Evolutionary conservation across 2,797 vertebrate species (phyloP).

Genomic region (Microctenopoma lineatum): DNA sequence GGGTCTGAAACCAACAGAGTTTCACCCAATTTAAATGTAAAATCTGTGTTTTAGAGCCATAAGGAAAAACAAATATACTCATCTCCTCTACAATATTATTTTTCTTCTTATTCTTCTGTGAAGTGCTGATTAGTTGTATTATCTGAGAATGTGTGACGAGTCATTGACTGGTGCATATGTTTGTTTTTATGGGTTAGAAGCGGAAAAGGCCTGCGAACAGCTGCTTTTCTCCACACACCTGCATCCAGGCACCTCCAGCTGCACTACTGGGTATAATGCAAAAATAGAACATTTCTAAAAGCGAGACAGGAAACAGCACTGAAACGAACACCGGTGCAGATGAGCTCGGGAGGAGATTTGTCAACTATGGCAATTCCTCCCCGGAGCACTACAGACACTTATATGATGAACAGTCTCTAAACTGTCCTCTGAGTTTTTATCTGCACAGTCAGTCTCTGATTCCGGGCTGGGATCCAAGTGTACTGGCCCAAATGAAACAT

Average conservation of each 20-base stretch:
- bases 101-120: background rate
- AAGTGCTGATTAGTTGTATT: slow-evolving; percentile 3
- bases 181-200: slow-evolving; percentile 1
- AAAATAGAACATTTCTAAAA: slow-evolving; percentile 33
- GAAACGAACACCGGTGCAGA: slow-evolving; percentile 42
- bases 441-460: slow-evolving; percentile 59
- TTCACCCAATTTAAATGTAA: background rate
- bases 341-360: slow-evolving; percentile 70
- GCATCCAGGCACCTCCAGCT: slow-evolving; percentile 23
- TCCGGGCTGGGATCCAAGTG: slow-evolving; percentile 63
- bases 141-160: slow-evolving; percentile 3
- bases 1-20: background rate
- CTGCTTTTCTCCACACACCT: slow-evolving; percentile 15
- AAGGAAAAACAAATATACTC: background rate
- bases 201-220: background rate
- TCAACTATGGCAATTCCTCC: slow-evolving; percentile 70
- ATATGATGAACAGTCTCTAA: slow-evolving; percentile 75
- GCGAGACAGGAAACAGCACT: slow-evolving; percentile 30
- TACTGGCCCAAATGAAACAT: slow-evolving; percentile 66
- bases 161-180: slow-evolving; percentile 1
- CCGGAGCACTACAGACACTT: slow-evolving; percentile 62
- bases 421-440: slow-evolving; percentile 79
- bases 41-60: background rate
- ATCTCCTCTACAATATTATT: background rate
- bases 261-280: slow-evolving; percentile 29